phyloP scores from a whole-genome alignment of 2,888 invertebrate species.

The Cephus runcator region DNA sequence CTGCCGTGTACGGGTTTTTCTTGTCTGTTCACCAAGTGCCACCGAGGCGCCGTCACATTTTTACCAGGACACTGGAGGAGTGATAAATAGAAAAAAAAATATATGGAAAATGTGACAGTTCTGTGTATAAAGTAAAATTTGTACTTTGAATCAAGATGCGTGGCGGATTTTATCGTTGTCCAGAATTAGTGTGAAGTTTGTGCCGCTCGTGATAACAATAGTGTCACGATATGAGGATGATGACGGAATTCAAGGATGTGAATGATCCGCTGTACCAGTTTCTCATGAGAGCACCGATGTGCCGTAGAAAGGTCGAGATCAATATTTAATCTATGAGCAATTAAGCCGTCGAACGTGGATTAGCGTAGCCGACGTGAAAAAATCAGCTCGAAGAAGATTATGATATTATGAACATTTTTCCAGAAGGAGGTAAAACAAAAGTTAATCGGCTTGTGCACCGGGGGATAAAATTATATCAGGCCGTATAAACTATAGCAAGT shows the following conservation, averaged over 20 bases:
- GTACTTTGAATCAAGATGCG: not conserved
- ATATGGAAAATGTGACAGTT: not conserved
- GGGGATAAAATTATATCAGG: not conserved
- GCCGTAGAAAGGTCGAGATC: slow-evolving; percentile 18
- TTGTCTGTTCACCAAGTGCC: not conserved
- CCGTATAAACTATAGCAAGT: not conserved
- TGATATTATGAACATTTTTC: not conserved
- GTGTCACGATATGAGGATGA: slow-evolving; percentile 42
- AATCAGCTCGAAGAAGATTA: not conserved
- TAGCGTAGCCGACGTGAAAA: not conserved
- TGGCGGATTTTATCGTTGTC: not conserved
- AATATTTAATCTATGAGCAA: not conserved
- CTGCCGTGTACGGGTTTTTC: not conserved
- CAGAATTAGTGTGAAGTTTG: not conserved
- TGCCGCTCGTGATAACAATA: not conserved
- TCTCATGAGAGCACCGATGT: slow-evolving; percentile 42
- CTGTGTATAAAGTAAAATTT: not conserved
- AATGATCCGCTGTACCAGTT: slow-evolving; percentile 49
- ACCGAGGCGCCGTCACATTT: not conserved
- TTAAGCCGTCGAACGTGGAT: not conserved
- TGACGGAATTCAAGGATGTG: slow-evolving; percentile 51
- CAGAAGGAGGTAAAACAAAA: not conserved
- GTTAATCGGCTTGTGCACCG: not conserved
- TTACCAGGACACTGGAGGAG: not conserved
- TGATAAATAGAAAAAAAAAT: not conserved